Conservation (phyloP, 2,888 invertebrate species). For the Drepanosiphum platanoidis region DNA sequence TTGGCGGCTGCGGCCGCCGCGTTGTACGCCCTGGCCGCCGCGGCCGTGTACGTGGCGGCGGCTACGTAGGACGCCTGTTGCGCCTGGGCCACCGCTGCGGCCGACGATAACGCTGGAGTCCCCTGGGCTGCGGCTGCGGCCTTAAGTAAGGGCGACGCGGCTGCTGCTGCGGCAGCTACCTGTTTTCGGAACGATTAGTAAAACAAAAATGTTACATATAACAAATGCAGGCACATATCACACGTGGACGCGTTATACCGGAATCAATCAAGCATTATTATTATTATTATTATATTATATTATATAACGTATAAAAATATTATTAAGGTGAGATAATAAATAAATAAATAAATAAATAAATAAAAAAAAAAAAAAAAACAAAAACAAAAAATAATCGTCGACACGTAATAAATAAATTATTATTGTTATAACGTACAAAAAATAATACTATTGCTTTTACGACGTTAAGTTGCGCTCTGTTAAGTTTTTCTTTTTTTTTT, state of each 20-base stretch:
- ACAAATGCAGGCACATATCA: slow-evolving; percentile 59
- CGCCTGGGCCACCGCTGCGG: slow-evolving; percentile 74
- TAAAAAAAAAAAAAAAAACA: no score
- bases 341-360: no score
- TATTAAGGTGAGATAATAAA: slow-evolving; percentile 22
- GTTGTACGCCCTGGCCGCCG: slow-evolving; percentile 83
- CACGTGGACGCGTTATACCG: slow-evolving; percentile 59
- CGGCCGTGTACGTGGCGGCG: slow-evolving; percentile 87
- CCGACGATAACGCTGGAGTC: slow-evolving; percentile 62
- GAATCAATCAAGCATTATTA: slow-evolving; percentile 59
- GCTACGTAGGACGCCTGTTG: slow-evolving; percentile 90
- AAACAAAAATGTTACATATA: slow-evolving; percentile 64
- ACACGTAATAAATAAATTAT: no score
- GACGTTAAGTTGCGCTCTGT: slow-evolving; percentile 36
- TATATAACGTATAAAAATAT: slow-evolving; percentile 7
- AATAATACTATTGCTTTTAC: slow-evolving; percentile 43
- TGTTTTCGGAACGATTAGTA: slow-evolving; percentile 71
- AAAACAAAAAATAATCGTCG: neutral
- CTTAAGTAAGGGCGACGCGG: slow-evolving; percentile 78
- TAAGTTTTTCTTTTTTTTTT: no score
- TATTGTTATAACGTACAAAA: slow-evolving; percentile 20
- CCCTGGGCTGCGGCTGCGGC: slow-evolving; percentile 70
- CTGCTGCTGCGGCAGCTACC: slow-evolving; percentile 78
- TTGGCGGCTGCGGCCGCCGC: slow-evolving; percentile 75
- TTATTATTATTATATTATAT: slow-evolving; percentile 49